Base-by-base conservation (phyloP, 2,797 vertebrate genomes). In the Arrhamphus sclerolepis region DNA sequence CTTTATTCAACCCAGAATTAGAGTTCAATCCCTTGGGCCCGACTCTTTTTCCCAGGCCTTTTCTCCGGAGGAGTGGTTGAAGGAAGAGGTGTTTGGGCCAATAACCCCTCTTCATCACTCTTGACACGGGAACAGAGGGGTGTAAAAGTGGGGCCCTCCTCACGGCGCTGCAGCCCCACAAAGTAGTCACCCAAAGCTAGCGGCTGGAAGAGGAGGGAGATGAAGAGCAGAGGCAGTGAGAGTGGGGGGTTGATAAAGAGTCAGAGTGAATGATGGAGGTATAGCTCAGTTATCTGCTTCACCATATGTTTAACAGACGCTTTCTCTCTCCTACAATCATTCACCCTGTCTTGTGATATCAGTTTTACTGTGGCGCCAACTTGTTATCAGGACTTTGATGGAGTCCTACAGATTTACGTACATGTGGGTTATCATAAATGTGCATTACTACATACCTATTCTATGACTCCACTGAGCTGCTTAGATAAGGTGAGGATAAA, bases 71-170 rank as follows among this genome's bases (percentile, higher is more conserved):
- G 75, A 62, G 44, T 65, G 68, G 48, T 46, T 5, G 20, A 21
- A 64, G 55, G 61, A 54, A 74, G 72, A 78, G 82, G 80, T 64
- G 80, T 86, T 46, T 43, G 46, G 72, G 53, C 55, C 66, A 85
- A 89, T 87, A 89, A 85, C 85, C 80, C 68, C 72, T 85, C 72
- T 89, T 73, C 80, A 85, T 88, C 83, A 83, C 63, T 29, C 53
- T n/a, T 78, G 81, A 84, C 75, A 42, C 31, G 43, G 67, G 61
- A 21, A 24, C 13, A 34, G 50, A 66, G 62, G 29, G 61, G 56
- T 38, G 11, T 38, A 4, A 38, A 69, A 39, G 38, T 13, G 21
- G 21, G 24, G 51, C 20, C 19, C 51, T 38, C 34, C 1, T 0
- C 7, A 17, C 42, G 18, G 53, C 19, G 42, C 44, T n/a, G 24